Evolutionary conservation across 2,797 vertebrate species (phyloP).

Genomic region (Chelon auratus): DNA sequence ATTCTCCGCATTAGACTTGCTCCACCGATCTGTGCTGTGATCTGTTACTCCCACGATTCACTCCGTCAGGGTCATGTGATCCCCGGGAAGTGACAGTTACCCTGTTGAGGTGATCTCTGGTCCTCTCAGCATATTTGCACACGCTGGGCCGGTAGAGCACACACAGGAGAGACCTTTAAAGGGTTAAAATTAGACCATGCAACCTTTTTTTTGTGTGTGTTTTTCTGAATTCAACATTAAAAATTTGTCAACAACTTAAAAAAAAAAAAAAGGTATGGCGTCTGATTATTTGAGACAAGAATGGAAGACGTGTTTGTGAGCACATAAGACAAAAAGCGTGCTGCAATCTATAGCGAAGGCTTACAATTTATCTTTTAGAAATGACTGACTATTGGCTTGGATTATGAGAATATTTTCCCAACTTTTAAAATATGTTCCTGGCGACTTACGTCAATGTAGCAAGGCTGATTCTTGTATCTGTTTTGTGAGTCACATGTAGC

Average conservation of each 20-base stretch:
- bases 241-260: not conserved
- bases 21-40: not conserved
- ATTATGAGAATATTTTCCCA: not conserved
- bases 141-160: not conserved
- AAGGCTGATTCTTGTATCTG: conserved; percentile 16
- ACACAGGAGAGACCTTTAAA: not conserved
- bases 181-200: not conserved
- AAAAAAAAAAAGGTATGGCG: not conserved
- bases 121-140: conserved; percentile 23
- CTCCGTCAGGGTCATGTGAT: conserved; percentile 60
- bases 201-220: not conserved
- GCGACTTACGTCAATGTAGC: not conserved
- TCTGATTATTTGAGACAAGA: not conserved
- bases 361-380: no score
- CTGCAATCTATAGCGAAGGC: no score
- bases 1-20: conserved; percentile 1
- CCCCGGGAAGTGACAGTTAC: conserved; percentile 15
- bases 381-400: no score
- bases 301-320: no score
- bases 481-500: conserved; percentile 20
- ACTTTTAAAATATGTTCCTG: not conserved
- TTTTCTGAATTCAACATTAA: not conserved
- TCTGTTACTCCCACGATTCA: conserved; percentile 52
- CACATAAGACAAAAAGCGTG: no score
- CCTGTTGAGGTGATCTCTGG: conserved; percentile 13